Evolutionary conservation across 2,797 vertebrate genomes (phyloP), one percentile per base, ranked within the genome.

Genomic region (Allochrocebus solatus): DNA sequence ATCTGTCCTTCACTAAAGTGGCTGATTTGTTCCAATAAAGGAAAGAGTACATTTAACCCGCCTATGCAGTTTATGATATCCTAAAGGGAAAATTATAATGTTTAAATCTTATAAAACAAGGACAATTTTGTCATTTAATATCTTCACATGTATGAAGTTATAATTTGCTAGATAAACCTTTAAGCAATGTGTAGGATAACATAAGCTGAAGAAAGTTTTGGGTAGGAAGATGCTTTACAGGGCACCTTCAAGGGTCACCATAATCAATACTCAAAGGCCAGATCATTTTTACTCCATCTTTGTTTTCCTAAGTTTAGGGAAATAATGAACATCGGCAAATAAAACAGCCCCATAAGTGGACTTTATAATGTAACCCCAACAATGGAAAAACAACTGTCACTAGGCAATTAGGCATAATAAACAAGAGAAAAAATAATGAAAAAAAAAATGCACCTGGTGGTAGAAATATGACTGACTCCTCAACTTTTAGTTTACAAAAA

Each of bases 31-130:
- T 99, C 99, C 99, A 99, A 98, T 28, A 99, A 57, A 0, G 99
- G 99, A 96, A 99, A 99, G 28, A 99, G 98, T 85, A 99, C 99
- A 46, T 99, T 99, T 76, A 99, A 95, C 41, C 99, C 99, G 64
- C 99, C 99, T 79, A 99, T 99, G 84, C 99, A 99, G 98, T 99
- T 99, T 97, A 99, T 99, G 99, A 99, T 99, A 96, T 99, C 99
- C 99, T 99, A 98, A 88, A 97, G 96, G 92, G 39, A 95, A 89
- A 97, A 90, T 93, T 11, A 80, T 0, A 87, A 55, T 92, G 86
- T 89, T 81, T 93, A 76, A 93, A 90, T 83, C 41, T 72, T 80
- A 83, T 36, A 88, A 85, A 92, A 86, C 16, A 93, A 80, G 2
- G 28, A n/a, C 17, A 97, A 67, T 59, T 93, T 86, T 93, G 1